These are phyloP conservation scores for Coccyzus lansbergi DNA, from an alignment of 2,797 vertebrate genomes.

Conservation along the genomic window DNA sequence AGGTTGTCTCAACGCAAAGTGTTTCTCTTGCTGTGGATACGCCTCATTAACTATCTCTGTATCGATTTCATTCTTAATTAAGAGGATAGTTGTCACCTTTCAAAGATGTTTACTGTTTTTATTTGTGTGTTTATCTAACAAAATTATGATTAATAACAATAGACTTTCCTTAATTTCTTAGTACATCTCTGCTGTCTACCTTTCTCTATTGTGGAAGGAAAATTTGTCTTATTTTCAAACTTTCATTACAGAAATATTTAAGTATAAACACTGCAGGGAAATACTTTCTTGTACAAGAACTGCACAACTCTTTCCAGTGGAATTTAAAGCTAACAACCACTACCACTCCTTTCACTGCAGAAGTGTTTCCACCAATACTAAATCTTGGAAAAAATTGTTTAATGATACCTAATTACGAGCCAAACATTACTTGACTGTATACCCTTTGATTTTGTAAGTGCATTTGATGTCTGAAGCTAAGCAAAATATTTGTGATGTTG, in stretches of 20 bases:
- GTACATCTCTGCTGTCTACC: not conserved
- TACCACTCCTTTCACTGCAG: not conserved
- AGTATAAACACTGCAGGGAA: not conserved
- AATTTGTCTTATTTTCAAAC: not conserved
- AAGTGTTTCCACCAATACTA: not conserved
- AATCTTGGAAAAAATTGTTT: not conserved
- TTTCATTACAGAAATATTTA: not conserved
- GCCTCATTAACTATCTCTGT: not conserved
- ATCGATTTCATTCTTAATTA: not conserved
- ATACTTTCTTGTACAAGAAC: not conserved
- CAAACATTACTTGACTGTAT: not conserved
- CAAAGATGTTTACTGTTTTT: not conserved
- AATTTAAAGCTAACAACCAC: not conserved
- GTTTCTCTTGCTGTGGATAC: not conserved
- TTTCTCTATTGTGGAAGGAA: not conserved
- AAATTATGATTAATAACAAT: not conserved
- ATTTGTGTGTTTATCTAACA: not conserved
- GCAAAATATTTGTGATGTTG: rapidly evolving
- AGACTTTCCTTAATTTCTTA: not conserved
- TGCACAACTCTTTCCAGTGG: not conserved
- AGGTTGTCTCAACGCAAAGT: not conserved
- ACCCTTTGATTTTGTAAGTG: not conserved
- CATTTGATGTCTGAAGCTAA: not conserved
- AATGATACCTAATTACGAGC: not conserved
- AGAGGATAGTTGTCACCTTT: not conserved